Evolutionary conservation across 1,140 invertebrate species (phyloP), one percentile per base, ranked within the genome.

Genomic region (Tribolium castaneum): DNA sequence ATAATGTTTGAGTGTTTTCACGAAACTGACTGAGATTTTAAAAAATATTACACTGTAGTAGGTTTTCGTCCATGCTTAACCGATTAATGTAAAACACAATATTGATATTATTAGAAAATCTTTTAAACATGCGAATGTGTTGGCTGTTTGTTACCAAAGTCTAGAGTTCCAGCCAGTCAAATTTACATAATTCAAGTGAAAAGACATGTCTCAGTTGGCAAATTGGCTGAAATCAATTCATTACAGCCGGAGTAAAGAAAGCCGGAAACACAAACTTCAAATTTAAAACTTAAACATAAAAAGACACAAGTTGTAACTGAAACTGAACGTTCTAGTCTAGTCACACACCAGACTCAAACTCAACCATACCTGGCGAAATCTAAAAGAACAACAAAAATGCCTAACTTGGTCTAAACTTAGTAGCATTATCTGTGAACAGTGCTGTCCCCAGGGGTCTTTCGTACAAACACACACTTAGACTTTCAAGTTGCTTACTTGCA

Each of bases 331-430:
- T 56, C 56, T 54, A 77, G 80, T 79, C 80, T 70, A 81, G 80
- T 81, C 80, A 81, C 80, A 81, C 74, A 81, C 80, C 52, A 51
- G 25, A 6, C 52, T 19, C 77, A 13, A 76, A 79, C 50, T 70
- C 52, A 51, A 78, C 76, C 78, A 81, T 81, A 81, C 77, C 70
- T 77, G 70, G 74, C 54, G 25, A 79, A 80, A 81, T 81, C 80
- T 49, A 81, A 79, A 81, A 81, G 80, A 81, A 81, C 80, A 81
- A 81, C 80, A 77, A 81, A 81, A 81, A 81, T 77, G 70, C 70
- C 54, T 71, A 81, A 81, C 71, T 81, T 76, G 52, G 70, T 51
- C 51, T 59, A 19, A 76, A 81, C 77, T 81, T 81, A 79, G 78
- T 62, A 78, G 78, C 78, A 81, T 81, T 81, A 78, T 81, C 80